Percentiles rank a stretch among this genome's conserved stretches.
Evolutionary conservation across 2,888 invertebrate genomes (phyloP).

Genomic region (Melanostoma scalare): DNA sequence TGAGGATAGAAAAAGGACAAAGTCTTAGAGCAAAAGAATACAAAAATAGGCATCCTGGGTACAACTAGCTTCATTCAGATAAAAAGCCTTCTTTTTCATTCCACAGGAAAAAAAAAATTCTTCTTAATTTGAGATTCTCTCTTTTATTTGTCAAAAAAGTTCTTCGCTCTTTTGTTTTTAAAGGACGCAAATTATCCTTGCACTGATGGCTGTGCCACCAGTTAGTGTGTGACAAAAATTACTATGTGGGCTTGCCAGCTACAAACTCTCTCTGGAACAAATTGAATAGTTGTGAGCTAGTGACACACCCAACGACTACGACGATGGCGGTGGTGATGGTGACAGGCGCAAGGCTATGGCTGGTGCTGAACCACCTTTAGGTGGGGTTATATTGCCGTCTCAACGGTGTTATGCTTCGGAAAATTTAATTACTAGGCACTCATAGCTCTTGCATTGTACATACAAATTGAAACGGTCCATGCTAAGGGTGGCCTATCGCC

Average conservation of each 20-base stretch:
- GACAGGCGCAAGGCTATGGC: not conserved
- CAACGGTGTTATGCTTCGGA: conserved; percentile 57
- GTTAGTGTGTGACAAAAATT: conserved; percentile 21
- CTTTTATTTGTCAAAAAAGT: not conserved
- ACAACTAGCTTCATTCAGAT: conserved; percentile 58
- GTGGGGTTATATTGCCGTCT: conserved; percentile 34
- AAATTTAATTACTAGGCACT: conserved; percentile 71
- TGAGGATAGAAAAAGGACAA: conserved; percentile 34
- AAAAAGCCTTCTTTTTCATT: conserved; percentile 14
- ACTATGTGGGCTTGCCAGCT: conserved; percentile 12
- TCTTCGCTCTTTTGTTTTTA: conserved; percentile 21
- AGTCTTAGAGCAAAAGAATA: not conserved
- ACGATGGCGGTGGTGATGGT: not conserved
- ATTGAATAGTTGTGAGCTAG: conserved; percentile 64
- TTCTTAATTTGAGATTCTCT: conserved; percentile 59
- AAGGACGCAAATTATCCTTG: conserved; percentile 52
- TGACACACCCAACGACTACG: conserved; percentile 36
- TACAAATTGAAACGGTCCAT: conserved; percentile 56
- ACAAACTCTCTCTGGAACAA: conserved; percentile 29
- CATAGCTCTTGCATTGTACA: conserved; percentile 64
- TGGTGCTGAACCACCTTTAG: conserved; percentile 33
- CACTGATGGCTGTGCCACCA: conserved; percentile 15
- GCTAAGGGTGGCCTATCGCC: not conserved
- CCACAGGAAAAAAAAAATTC: not conserved
- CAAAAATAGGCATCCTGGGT: not conserved